Evolutionary conservation across 2,797 vertebrate species (phyloP).

Genomic region (Alosa sapidissima): DNA sequence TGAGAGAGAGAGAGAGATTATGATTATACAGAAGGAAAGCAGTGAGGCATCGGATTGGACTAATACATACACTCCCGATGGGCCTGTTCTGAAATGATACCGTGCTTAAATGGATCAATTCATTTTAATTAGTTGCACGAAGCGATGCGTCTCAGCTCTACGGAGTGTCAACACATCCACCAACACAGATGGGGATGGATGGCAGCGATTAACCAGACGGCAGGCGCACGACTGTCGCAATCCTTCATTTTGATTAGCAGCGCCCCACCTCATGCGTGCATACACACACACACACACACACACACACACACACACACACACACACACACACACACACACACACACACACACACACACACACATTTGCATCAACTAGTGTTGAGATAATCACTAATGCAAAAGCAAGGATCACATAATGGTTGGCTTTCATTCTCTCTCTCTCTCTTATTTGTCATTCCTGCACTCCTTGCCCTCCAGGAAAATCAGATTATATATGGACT

Average conservation of each 20-base stretch:
- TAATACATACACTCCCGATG: constrained; percentile 69
- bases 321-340: constrained; percentile 35
- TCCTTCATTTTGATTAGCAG: constrained; percentile 71
- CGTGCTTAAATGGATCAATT: constrained; percentile 75
- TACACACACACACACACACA: constrained; percentile 9
- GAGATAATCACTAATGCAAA: constrained; percentile 2
- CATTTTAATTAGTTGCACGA: constrained; percentile 74
- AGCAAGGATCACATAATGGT: not conserved
- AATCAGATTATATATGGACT: not conserved
- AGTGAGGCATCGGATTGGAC: constrained; percentile 65
- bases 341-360: constrained; percentile 39
- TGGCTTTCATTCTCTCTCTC: not conserved
- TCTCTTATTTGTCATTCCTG: not conserved
- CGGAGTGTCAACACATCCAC: constrained; percentile 70
- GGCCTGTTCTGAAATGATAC: constrained; percentile 71
- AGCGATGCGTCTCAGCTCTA: constrained; percentile 63
- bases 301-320: constrained; percentile 32
- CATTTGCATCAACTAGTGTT: not conserved
- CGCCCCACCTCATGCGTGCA: constrained; percentile 22
- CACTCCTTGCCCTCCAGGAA: not conserved
- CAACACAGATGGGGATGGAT: constrained; percentile 61
- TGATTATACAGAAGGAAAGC: constrained; percentile 58
- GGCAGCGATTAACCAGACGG: constrained; percentile 66
- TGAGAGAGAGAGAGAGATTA: constrained; percentile 37
- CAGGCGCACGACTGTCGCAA: constrained; percentile 64